Percentiles rank a stretch among this genome's conserved stretches.
phyloP scores from a whole-genome alignment of 2,888 invertebrate genomes.

The Flexamia atlantica region DNA sequence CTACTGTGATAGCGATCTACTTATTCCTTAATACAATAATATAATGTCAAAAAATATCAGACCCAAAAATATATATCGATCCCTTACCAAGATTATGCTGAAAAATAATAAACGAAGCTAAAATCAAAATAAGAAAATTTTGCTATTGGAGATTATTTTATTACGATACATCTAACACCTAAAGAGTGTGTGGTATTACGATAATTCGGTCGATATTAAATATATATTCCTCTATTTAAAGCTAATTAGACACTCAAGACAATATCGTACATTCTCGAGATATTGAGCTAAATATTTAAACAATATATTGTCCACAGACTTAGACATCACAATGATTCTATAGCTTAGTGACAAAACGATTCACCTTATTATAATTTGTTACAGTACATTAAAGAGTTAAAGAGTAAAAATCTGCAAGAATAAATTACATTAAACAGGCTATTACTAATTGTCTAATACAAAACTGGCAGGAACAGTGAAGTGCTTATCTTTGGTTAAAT shows the following conservation, averaged over 20 bases:
- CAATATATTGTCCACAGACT: slow-evolving; percentile 61
- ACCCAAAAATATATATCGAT: slow-evolving; percentile 50
- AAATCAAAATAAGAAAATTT: slow-evolving; percentile 26
- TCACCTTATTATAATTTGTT: slow-evolving; percentile 51
- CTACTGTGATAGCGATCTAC: slow-evolving; percentile 18
- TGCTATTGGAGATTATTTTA: slow-evolving; percentile 30
- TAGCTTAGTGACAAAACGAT: slow-evolving; percentile 44
- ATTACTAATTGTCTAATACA: slow-evolving; percentile 60
- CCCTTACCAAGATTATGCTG: slow-evolving; percentile 48
- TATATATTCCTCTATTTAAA: slow-evolving; percentile 60
- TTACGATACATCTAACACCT: slow-evolving; percentile 56
- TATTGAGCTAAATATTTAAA: slow-evolving; percentile 62
- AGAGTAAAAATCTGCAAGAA: slow-evolving; percentile 53
- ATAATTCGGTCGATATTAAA: slow-evolving; percentile 59
- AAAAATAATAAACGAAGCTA: slow-evolving; percentile 34
- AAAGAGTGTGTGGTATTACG: slow-evolving; percentile 55
- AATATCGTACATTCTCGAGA: slow-evolving; percentile 51
- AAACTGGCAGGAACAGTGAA: slow-evolving; percentile 62
- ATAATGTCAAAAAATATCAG: slow-evolving; percentile 57
- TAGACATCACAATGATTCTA: slow-evolving; percentile 62
- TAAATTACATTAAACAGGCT: slow-evolving; percentile 47
- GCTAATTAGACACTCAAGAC: slow-evolving; percentile 57
- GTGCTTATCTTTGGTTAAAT: slow-evolving; percentile 60
- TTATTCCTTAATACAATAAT: slow-evolving; percentile 26
- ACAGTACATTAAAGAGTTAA: slow-evolving; percentile 55